A percentile compares a stretch with the other conserved stretches of the same genome.
Conservation (phyloP, 1,140 invertebrate species). For the Contarinia nasturtii region DNA sequence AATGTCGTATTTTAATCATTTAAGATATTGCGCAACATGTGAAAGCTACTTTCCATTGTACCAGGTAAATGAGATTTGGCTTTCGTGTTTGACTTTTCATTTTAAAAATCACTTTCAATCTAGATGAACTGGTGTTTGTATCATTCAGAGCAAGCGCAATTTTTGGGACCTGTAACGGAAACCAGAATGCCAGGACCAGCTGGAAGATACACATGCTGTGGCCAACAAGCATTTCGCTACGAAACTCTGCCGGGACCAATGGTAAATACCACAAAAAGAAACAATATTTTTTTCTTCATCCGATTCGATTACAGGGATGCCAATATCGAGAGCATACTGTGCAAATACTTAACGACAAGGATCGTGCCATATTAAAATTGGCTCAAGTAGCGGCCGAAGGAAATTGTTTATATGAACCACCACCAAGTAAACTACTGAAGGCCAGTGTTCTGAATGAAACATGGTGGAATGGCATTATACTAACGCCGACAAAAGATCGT, state of each 20-base stretch:
- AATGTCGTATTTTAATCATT: too few relatives aligned
- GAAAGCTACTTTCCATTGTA: conserved; percentile 53
- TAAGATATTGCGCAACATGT: conserved; percentile 43
- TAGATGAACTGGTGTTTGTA: conserved; percentile 58
- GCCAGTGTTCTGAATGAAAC: conserved; percentile 11
- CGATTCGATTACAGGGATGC: conserved; percentile 11
- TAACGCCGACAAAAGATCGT: conserved; percentile 13
- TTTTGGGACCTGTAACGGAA: conserved; percentile 45
- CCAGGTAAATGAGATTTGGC: conserved; percentile 24
- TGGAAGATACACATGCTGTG: conserved; percentile 68
- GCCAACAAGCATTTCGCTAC: conserved; percentile 59
- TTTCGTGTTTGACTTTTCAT: not conserved
- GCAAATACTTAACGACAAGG: conserved; percentile 19
- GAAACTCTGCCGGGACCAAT: conserved; percentile 35
- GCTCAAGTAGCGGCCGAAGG: conserved; percentile 18
- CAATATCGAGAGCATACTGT: conserved; percentile 23
- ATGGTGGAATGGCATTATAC: conserved; percentile 15
- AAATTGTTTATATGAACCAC: conserved; percentile 13
- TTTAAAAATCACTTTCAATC: conserved; percentile 1
- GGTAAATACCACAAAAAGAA: conserved; percentile 8
- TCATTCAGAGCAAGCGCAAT: conserved; percentile 56
- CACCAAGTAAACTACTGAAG: conserved; percentile 11
- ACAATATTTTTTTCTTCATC: too few relatives aligned
- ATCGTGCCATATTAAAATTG: conserved; percentile 19
- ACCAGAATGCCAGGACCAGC: conserved; percentile 35